Evolutionary conservation across 2,888 invertebrate species (phyloP), one percentile per base, ranked within the genome.

Genomic region (Cecidostiba fungosa): DNA sequence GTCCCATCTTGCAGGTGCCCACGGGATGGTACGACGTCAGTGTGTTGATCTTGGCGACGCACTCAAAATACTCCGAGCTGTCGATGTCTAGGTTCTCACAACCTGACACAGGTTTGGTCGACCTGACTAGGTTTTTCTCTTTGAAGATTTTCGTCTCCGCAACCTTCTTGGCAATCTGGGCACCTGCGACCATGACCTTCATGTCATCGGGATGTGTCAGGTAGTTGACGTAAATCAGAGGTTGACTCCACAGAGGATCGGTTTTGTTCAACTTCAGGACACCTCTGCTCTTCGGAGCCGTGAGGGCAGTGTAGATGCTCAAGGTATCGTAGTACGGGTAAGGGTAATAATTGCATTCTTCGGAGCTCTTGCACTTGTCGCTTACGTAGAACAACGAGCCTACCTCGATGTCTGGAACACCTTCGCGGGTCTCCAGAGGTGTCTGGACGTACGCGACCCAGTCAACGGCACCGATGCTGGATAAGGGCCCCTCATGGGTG

Each of bases 1-100:
- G 95, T 0, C 96, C 96, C 96, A 96, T 96, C 91, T 95, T 96
- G 88, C 96, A 96, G 0, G 96, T 96, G 1, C 96, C 95, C 8
- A 88, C 88, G 88, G 95, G 95, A 91, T 96, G 96, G 89, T 96
- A 95, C 16, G 95, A 93, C 0, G 95, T 95, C 16, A 94, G 90
- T 0, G 95, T 94, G 6, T 95, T 90, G 0, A 94, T 94, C 73
- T 95, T 93, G 0, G 95, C 89, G 12, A 94, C 94, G 89, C 96
- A 96, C 89, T 95, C 95, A 95, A 96, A 96, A 89, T 96, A 96
- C 3, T 91, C 92, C 88, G 96, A 95, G 50, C 94, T 94, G 36
- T 79, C 54, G 16, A 70, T 36, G 14, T 32, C 14, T 23, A 59
- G 39, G 8, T 59, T 16, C 12, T 80, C 39, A 19, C 80, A 80